A percentile compares a stretch with the other conserved stretches of the same genome.
phyloP scores from a whole-genome alignment of 2,888 invertebrate species.

The Drosophila ezoana region DNA sequence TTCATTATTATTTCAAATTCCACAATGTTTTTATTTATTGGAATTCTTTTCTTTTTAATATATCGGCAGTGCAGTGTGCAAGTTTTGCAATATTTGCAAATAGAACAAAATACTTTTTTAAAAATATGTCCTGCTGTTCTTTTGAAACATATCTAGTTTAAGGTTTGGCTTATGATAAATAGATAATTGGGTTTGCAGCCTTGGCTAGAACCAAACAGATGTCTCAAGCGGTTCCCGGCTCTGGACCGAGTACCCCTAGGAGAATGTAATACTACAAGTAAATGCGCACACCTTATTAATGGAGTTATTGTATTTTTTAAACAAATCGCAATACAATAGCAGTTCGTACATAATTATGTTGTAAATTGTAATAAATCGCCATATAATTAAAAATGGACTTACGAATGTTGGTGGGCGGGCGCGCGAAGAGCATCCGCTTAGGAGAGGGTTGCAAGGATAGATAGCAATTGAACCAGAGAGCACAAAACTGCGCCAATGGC shows the following conservation, averaged over 20 bases:
- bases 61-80: too few species aligned
- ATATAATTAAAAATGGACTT: constrained; percentile 54
- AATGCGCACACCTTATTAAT: constrained; percentile 21
- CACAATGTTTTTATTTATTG: too few species aligned
- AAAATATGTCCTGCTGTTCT: too few species aligned
- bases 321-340: constrained; percentile 68
- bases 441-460: constrained; percentile 6
- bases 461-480: constrained; percentile 15
- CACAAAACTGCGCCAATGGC: constrained; percentile 10
- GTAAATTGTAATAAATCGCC: constrained; percentile 68
- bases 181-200: too few species aligned
- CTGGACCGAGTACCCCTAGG: neutral
- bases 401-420: constrained; percentile 45
- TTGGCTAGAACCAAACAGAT: too few species aligned
- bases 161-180: too few species aligned
- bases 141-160: too few species aligned
- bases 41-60: too few species aligned
- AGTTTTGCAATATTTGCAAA: too few species aligned
- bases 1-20: too few species aligned
- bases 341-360: constrained; percentile 43
- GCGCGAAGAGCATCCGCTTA: constrained; percentile 12
- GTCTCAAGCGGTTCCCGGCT: neutral
- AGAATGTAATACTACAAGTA: neutral
- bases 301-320: constrained; percentile 49
- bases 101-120: too few species aligned